Evolutionary conservation across 2,797 vertebrate species (phyloP).

Genomic region (Ctenopoma kingsleyae): DNA sequence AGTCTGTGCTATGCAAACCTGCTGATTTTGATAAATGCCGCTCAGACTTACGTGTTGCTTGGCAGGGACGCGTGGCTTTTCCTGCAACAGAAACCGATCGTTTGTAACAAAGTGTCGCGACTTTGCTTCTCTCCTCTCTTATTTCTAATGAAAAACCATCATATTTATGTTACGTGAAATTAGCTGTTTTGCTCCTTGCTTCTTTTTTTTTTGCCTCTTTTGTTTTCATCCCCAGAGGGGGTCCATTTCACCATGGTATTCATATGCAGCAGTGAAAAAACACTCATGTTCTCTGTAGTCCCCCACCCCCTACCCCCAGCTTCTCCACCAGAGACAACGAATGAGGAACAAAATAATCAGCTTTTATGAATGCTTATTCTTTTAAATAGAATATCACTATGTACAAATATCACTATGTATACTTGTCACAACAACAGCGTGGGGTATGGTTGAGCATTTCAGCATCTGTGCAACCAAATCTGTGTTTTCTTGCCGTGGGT

Average conservation of each 20-base stretch:
- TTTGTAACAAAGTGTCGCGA: slow-evolving; percentile 17
- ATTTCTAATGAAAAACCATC: slow-evolving; percentile 60
- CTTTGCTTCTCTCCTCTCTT: slow-evolving; percentile 28
- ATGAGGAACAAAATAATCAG: slow-evolving; percentile 51
- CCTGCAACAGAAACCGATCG: not conserved
- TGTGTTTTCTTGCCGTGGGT: slow-evolving; percentile 39
- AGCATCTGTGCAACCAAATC: slow-evolving; percentile 46
- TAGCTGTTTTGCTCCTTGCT: slow-evolving; percentile 44
- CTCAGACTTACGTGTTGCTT: slow-evolving; percentile 22
- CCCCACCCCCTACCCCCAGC: too few relatives aligned
- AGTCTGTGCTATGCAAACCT: slow-evolving; percentile 30
- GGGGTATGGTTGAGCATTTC: slow-evolving; percentile 28
- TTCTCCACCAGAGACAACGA: slow-evolving; percentile 50
- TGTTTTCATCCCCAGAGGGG: slow-evolving; percentile 61
- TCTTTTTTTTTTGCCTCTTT: slow-evolving; percentile 42
- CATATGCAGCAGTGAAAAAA: slow-evolving; percentile 31
- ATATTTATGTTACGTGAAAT: slow-evolving; percentile 63
- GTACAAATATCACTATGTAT: slow-evolving; percentile 38
- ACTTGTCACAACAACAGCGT: slow-evolving; percentile 42
- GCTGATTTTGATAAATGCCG: slow-evolving; percentile 31
- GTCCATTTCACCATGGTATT: slow-evolving; percentile 60
- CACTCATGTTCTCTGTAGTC: too few relatives aligned
- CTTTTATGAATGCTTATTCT: slow-evolving; percentile 57
- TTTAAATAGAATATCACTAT: slow-evolving; percentile 40
- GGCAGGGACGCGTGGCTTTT: not conserved